A percentile compares a stretch with the other conserved stretches of the same genome.
phyloP scores from a whole-genome alignment of 2,113 vertebrate species.

The Cynocephalus volans region DNA sequence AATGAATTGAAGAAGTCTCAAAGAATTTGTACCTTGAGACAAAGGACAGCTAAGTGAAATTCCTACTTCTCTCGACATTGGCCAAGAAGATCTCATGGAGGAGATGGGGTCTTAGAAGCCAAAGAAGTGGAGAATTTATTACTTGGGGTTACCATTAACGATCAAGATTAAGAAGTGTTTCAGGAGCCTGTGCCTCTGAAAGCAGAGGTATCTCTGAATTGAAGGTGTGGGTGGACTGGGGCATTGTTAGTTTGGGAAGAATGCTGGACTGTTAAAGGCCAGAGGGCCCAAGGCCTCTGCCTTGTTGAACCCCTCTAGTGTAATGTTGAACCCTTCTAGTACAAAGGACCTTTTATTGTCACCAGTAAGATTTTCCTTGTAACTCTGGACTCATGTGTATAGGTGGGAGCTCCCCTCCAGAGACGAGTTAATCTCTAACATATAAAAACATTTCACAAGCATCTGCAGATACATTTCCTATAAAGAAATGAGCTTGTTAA shows the following conservation, averaged over 20 bases:
- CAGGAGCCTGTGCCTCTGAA: neutral
- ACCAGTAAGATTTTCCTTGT: neutral
- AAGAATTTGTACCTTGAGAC: neutral
- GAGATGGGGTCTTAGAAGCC: neutral
- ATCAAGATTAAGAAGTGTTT: neutral
- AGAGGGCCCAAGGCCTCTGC: neutral
- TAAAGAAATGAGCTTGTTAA: neutral
- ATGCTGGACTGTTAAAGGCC: neutral
- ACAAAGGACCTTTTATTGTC: neutral
- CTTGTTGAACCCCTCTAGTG: too few species aligned
- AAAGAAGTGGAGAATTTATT: neutral
- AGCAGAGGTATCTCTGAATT: neutral
- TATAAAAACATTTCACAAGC: constrained; percentile 23
- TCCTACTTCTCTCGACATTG: neutral
- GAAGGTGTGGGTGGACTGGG: neutral
- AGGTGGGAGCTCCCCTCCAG: neutral
- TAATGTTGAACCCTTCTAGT: neutral
- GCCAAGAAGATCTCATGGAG: neutral
- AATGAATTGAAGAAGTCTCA: neutral
- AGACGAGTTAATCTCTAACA: constrained; percentile 5
- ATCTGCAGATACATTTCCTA: neutral
- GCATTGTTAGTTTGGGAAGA: neutral
- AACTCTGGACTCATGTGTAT: neutral
- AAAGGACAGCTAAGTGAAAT: neutral
- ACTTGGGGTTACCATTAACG: neutral